Base-by-base conservation (phyloP, 2,888 invertebrate species). In the Cheiracanthium punctorium region DNA sequence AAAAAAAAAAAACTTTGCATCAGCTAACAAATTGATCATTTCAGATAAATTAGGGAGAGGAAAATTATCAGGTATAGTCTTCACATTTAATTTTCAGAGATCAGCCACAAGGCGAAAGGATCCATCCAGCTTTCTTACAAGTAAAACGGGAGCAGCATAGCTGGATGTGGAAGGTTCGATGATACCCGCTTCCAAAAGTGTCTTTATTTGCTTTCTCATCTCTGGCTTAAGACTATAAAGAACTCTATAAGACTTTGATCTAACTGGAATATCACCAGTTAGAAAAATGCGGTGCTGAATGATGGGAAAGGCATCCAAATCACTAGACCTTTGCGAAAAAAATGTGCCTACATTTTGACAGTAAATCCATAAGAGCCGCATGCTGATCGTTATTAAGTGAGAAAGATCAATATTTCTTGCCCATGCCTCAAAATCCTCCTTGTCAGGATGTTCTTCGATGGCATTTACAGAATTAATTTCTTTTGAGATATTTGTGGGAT, bases 311-410 rank as follows among this genome's bases (percentile, higher is more conserved):
- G 14, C 43, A 41, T 8, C 8, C 43, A 41, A 41, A 14, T 41
- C 14, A 0, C n/a, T 28, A 12, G 4, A 52, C 41, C 8, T 52
- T 14, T 41, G 67, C 20, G 5, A 10, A 12, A 1, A 69, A 0
- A 43, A 5, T 43, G 7, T 77, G 14, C 33, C 24, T 29, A n/a
- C 69, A 69, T n/a, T 67, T 77, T 48, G 30, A 43, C 48, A 33
- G 69, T 8, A 77, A 29, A 30, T 10, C 48, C 17, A 29, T 20
- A 4, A 41, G 14, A n/a, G n/a, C n/a, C n/a, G n/a, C n/a, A n/a
- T n/a, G n/a, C n/a, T n/a, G n/a, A n/a, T n/a, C n/a, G n/a, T 28
- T 77, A 10, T 30, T 41, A 41, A 14, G 14, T 41, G 43, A 41
- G 43, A 41, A 8, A 41, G 43, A 41, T 41, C 43, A 10, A 41